Conservation (phyloP, 2,113 vertebrate species). For the Mustela lutreola region DNA sequence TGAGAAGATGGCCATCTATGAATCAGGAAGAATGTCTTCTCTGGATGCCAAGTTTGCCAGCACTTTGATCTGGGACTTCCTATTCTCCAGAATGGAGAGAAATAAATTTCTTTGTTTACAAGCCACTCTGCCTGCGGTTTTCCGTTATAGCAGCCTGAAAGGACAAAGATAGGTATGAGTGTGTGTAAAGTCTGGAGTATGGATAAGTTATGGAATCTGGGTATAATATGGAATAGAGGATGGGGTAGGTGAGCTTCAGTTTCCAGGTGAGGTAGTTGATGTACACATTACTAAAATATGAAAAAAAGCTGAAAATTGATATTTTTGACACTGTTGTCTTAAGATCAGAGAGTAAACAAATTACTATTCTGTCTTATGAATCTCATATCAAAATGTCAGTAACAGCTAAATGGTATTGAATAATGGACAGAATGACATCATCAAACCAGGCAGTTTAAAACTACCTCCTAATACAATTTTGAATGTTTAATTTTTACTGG, state of each 20-base stretch:
- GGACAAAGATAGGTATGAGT: neutral
- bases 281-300: neutral
- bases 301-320: neutral
- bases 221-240: neutral
- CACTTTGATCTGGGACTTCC: neutral
- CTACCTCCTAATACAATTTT: neutral
- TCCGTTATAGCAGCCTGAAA: neutral
- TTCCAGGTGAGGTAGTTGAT: neutral
- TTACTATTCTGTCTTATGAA: neutral
- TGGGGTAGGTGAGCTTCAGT: neutral
- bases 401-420: neutral
- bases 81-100: neutral
- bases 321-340: neutral
- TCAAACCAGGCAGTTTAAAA: neutral
- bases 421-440: neutral
- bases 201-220: neutral
- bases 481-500: neutral
- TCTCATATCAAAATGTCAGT: neutral
- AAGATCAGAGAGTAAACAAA: neutral
- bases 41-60: neutral
- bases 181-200: too few species aligned
- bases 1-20: neutral
- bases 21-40: neutral
- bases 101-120: neutral
- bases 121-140: neutral